These are phyloP conservation scores for Heliangelus exortis DNA, from an alignment of 2,797 vertebrate genomes.

Conservation along the genomic window DNA sequence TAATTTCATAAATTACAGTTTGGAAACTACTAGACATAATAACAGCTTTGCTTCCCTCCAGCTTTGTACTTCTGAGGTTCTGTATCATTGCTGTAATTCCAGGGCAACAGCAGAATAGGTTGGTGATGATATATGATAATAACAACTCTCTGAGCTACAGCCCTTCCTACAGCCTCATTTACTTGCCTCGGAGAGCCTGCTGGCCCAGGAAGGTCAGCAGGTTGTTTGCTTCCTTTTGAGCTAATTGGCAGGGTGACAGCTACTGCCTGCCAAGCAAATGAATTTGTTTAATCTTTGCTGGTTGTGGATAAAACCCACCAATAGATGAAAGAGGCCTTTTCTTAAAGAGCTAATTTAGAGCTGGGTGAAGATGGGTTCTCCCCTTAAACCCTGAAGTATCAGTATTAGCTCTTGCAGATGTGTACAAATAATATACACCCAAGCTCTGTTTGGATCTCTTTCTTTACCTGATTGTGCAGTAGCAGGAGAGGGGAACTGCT, in stretches of 20 bases:
- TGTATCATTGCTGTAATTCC: background rate
- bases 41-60: background rate
- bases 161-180: background rate
- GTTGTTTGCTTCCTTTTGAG: constrained; percentile 54
- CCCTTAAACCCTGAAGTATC: background rate
- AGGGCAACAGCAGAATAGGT: background rate
- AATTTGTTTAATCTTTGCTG: constrained; percentile 23
- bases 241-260: constrained; percentile 47
- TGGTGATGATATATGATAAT: background rate
- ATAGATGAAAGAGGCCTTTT: background rate
- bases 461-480: constrained; percentile 11
- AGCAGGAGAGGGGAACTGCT: background rate
- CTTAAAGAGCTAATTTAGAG: background rate
- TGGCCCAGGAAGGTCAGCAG: constrained; percentile 35
- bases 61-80: background rate
- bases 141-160: background rate
- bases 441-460: constrained; percentile 3
- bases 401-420: background rate
- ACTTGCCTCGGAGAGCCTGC: background rate
- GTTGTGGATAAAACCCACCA: background rate
- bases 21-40: background rate
- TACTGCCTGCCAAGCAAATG: constrained; percentile 31
- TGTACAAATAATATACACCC: background rate
- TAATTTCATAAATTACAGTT: background rate
- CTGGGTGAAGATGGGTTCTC: background rate